Conservation (phyloP, 2,888 invertebrate genomes). For the Axea sp. region DNA sequence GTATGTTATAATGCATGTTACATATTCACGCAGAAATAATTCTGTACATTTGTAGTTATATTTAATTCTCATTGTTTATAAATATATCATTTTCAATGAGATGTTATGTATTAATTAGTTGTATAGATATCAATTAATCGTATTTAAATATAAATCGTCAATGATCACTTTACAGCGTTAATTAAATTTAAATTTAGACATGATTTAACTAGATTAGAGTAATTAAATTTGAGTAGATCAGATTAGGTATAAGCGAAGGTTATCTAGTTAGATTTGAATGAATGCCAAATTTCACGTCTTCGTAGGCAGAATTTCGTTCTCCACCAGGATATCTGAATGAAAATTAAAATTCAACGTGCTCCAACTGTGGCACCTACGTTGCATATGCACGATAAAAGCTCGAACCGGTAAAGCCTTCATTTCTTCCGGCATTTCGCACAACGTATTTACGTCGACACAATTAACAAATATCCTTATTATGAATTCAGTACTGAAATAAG, state of each 20-base stretch:
- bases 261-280: conserved; percentile 38
- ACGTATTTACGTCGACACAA: conserved; percentile 1
- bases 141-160: background rate
- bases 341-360: conserved; percentile 16
- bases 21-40: too few relatives aligned
- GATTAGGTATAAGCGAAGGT: conserved; percentile 30
- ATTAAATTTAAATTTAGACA: conserved; percentile 23
- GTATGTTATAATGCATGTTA: too few relatives aligned
- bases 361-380: background rate
- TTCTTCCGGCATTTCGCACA: too few relatives aligned
- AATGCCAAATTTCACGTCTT: conserved; percentile 36
- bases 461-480: conserved; percentile 32
- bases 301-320: background rate
- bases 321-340: conserved; percentile 13
- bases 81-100: too few relatives aligned
- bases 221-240: conserved; percentile 35
- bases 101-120: too few relatives aligned
- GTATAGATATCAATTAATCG: too few relatives aligned
- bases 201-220: conserved; percentile 23
- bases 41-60: too few relatives aligned
- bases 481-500: conserved; percentile 7
- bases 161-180: conserved; percentile 13
- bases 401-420: background rate
- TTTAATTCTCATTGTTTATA: too few relatives aligned
- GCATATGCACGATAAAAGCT: background rate